Conservation (phyloP, 1,140 invertebrate genomes). For the Acyrthosiphon pisum region DNA sequence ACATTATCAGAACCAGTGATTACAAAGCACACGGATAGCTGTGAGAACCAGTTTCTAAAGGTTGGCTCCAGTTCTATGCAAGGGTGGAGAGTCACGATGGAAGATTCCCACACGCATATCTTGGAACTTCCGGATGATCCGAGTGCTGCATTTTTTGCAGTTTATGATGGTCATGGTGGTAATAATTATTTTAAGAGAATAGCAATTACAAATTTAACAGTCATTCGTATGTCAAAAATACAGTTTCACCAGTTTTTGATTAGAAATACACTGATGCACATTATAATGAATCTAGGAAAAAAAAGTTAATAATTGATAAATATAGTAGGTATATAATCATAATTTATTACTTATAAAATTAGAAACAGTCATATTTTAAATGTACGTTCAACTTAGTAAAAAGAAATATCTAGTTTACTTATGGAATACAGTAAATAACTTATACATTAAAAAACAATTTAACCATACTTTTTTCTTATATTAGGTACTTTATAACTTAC, state of each 20-base stretch:
- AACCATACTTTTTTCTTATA: too few relatives aligned
- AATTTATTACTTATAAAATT: neutral
- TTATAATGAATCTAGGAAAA: neutral
- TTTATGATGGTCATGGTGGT: slow-evolving; percentile 97
- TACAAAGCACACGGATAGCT: slow-evolving; percentile 85
- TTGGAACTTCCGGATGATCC: slow-evolving; percentile 90
- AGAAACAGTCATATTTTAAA: neutral
- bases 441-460: neutral
- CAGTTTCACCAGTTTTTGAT: neutral
- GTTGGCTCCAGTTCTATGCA: slow-evolving; percentile 98
- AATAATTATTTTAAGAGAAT: slow-evolving; percentile 59
- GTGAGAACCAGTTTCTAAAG: slow-evolving; percentile 72
- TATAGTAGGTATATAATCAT: neutral
- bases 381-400: too few relatives aligned
- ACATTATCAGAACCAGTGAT: slow-evolving; percentile 94
- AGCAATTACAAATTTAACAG: neutral
- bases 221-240: neutral
- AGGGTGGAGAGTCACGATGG: slow-evolving; percentile 98
- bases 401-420: too few relatives aligned
- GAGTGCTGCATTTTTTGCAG: slow-evolving; percentile 92
- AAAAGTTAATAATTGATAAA: neutral
- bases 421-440: too few relatives aligned
- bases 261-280: neutral
- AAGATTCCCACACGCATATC: slow-evolving; percentile 96
- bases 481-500: too few relatives aligned